Conservation (phyloP, 2,888 invertebrate genomes). For the Camponotus fellah region DNA sequence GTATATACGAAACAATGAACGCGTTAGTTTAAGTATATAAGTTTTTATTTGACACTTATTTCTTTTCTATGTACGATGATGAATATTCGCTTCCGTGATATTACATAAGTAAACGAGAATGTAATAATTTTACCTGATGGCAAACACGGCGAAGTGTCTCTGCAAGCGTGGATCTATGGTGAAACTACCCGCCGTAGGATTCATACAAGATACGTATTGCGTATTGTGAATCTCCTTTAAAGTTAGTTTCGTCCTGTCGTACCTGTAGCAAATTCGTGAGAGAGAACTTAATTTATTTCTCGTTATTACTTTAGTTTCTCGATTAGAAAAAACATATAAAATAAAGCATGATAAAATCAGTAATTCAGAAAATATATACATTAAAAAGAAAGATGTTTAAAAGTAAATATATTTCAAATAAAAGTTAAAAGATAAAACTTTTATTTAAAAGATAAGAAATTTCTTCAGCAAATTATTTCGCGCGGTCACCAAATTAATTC, state of each 20-base stretch:
- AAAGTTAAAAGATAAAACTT: background rate
- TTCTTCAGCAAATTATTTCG: background rate
- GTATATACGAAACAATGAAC: too few species aligned
- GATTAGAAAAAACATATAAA: background rate
- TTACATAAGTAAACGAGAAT: background rate
- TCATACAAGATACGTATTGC: conserved; percentile 98
- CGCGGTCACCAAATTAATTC: background rate
- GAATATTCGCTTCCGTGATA: background rate
- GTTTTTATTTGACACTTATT: too few species aligned
- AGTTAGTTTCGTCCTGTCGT: conserved; percentile 94
- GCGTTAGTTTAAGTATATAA: too few species aligned
- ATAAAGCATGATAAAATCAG: background rate
- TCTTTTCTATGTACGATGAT: background rate
- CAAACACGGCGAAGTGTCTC: conserved; percentile 95
- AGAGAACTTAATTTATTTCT: background rate
- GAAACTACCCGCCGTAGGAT: conserved; percentile 98
- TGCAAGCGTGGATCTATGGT: conserved; percentile 97
- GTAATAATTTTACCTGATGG: conserved; percentile 89
- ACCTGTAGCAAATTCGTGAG: conserved; percentile 86
- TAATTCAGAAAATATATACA: background rate
- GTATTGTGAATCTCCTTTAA: conserved; percentile 97
- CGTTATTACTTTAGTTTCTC: background rate
- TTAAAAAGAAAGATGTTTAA: background rate
- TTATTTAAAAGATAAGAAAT: background rate
- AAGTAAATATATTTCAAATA: background rate